Base-by-base conservation (phyloP, 1,140 invertebrate genomes). In the Cydia splendana region DNA sequence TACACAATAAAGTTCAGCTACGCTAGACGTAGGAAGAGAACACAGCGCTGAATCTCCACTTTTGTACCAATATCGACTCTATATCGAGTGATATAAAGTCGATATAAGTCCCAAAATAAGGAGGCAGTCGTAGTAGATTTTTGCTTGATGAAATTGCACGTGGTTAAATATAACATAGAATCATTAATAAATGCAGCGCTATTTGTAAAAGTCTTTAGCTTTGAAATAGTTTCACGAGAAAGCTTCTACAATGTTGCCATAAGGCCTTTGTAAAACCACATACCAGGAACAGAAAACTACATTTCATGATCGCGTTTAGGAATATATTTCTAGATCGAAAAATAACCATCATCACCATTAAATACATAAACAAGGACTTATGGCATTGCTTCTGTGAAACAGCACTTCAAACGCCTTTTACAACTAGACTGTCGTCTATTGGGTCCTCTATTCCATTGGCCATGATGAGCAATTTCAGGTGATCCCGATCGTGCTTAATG, bases 121-220 rank as follows among this genome's bases (percentile, higher is more conserved):
- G 67, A 71, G 67, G 67, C 67, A 71, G 67, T 18, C 38, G 30
- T 45, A 71, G 67, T 69, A 69, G 38, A 69, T 71, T 71, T 71
- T 71, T 71, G 67, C 67, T 71, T 71, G 67, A 45, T 71, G 67
- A 71, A 71, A 71, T 71, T 18, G 18, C 2, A 38, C 30, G 4
- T 71, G 67, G 12, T n/a, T 42, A 69, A 9, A 18, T 38, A 71
- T 65, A 28, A 65, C 7, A 30, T 28, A 71, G 34, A 38, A 71
- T 42, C 57, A 24, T 62, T 53, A 62, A 24, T 62, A 62, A 62
- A 62, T 62, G 20, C 57, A 62, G 57, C 20, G 20, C 57, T 62
- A 62, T 10, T 62, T 62, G 57, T 62, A 62, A 62, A 62, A 62
- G 57, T 20, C n/a, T 53, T 24, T 2, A 20, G 20, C 15, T 62